These are phyloP conservation scores for Amblyraja radiata DNA, from an alignment of 2,797 vertebrate genomes.

Conservation along the genomic window DNA sequence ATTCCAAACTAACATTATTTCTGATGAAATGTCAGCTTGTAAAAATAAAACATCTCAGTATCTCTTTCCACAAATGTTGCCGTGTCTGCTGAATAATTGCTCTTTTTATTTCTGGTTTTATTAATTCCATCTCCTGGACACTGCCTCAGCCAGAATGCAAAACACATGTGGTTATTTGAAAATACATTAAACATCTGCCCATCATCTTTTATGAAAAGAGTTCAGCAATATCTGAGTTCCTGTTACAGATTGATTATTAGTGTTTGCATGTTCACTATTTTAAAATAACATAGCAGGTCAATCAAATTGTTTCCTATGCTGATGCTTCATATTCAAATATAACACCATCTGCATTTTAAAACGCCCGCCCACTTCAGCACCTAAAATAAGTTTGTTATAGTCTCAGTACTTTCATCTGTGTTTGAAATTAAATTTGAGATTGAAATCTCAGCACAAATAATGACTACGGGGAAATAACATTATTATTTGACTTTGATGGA, in stretches of 20 bases:
- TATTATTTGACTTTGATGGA: background rate
- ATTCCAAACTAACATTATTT: too few relatives aligned
- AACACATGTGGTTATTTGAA: background rate
- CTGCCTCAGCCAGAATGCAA: background rate
- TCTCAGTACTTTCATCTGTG: background rate
- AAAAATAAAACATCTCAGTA: too few relatives aligned
- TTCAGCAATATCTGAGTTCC: background rate
- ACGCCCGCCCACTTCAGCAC: background rate
- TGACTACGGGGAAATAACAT: background rate
- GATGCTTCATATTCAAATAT: background rate
- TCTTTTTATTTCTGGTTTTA: background rate
- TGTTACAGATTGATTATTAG: background rate
- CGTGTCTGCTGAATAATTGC: too few relatives aligned
- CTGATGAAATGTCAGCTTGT: too few relatives aligned
- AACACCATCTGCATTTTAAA: background rate
- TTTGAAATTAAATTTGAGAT: conserved; percentile 3
- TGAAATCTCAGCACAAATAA: conserved; percentile 22
- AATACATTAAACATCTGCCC: background rate
- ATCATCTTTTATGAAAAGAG: background rate
- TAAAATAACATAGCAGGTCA: background rate
- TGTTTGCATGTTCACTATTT: background rate
- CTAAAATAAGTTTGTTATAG: background rate
- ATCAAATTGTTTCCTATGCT: background rate
- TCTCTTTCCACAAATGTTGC: too few relatives aligned
- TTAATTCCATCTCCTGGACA: too few relatives aligned